Evolutionary conservation across 1,140 invertebrate species (phyloP).

Genomic region (Bombus difficillimus): DNA sequence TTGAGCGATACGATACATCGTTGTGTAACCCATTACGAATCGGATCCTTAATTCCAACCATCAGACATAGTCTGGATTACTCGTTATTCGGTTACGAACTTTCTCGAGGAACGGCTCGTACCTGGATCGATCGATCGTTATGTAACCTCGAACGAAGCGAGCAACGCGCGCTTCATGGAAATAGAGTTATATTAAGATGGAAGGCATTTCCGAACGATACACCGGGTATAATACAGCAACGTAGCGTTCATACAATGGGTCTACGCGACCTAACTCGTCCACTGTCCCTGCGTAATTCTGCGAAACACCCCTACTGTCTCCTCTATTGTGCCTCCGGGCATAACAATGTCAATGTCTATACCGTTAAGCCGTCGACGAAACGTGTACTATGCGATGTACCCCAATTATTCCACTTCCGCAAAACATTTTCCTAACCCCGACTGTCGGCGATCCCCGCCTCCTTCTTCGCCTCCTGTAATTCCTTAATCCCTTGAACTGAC

Average conservation of each 20-base stretch:
- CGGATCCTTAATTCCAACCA: neutral
- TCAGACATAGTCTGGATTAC: neutral
- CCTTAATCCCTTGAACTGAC: conserved; percentile 1
- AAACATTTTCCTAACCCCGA: neutral
- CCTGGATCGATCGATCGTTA: conserved; percentile 26
- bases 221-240: conserved; percentile 19
- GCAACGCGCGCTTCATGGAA: conserved; percentile 31
- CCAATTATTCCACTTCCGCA: conserved; percentile 52
- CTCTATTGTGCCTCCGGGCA: conserved; percentile 49
- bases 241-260: conserved; percentile 46
- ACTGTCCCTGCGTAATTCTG: conserved; percentile 58
- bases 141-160: conserved; percentile 8
- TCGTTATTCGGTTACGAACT: conserved; percentile 3
- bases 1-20: neutral
- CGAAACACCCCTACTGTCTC: conserved; percentile 51
- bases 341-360: conserved; percentile 63
- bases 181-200: conserved; percentile 46
- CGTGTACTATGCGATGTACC: conserved; percentile 35
- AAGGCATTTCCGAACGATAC: conserved; percentile 45
- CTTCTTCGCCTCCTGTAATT: neutral
- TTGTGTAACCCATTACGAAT: neutral
- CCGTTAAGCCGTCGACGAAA: conserved; percentile 54
- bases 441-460: neutral
- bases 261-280: conserved; percentile 44
- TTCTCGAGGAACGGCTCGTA: neutral